phyloP scores from a whole-genome alignment of 2,888 invertebrate genomes.

The Diarsia rubi region DNA sequence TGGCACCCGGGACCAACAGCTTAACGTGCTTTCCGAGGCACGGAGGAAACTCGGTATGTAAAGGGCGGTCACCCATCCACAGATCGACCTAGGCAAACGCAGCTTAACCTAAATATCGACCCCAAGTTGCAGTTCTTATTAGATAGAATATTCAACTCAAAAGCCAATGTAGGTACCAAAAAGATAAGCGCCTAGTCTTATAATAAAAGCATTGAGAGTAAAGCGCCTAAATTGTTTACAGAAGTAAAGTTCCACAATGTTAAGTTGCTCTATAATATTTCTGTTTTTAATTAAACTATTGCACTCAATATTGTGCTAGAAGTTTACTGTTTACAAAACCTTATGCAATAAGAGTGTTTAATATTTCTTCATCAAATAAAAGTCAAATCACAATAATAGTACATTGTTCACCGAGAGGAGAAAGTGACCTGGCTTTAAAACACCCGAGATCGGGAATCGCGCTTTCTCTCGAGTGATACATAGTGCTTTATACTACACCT shows the following conservation, averaged over 20 bases:
- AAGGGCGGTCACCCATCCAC: too few relatives aligned
- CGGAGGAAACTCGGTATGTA: too few relatives aligned
- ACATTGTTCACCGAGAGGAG: too few relatives aligned
- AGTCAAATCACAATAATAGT: slow-evolving; percentile 5
- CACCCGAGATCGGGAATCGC: too few relatives aligned
- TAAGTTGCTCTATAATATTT: slow-evolving; percentile 3
- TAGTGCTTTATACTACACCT: too few relatives aligned
- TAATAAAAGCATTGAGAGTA: not conserved
- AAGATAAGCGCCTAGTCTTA: not conserved
- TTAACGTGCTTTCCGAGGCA: too few relatives aligned
- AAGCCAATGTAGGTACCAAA: not conserved
- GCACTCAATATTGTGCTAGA: not conserved
- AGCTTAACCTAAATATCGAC: too few relatives aligned
- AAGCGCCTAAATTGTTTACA: slow-evolving; percentile 9
- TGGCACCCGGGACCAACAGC: too few relatives aligned
- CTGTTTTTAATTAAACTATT: not conserved
- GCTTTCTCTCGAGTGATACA: too few relatives aligned
- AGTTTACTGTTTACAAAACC: slow-evolving; percentile 14
- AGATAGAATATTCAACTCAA: not conserved
- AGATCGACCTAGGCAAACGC: too few relatives aligned
- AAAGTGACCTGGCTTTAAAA: too few relatives aligned
- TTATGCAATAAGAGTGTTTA: slow-evolving; percentile 44
- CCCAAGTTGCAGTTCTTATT: too few relatives aligned
- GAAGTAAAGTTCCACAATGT: slow-evolving; percentile 6
- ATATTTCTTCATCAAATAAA: slow-evolving; percentile 27